A percentile compares a stretch with the other conserved stretches of the same genome.
Evolutionary conservation across 2,113 vertebrate species (phyloP).

Genomic region (Chaetodon auriga): DNA sequence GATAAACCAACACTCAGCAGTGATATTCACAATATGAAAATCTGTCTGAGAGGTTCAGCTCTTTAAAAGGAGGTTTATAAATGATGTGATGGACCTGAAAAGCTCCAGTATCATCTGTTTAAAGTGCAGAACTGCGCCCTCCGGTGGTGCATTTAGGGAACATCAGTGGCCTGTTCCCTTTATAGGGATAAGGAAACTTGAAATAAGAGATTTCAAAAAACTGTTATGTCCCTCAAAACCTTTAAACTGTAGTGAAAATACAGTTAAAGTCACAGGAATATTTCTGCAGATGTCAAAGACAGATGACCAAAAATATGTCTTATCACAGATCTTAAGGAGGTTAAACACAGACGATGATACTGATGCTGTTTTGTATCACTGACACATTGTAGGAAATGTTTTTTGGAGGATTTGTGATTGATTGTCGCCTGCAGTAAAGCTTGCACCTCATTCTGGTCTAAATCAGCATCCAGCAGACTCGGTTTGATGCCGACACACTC

Average conservation of each 20-base stretch:
- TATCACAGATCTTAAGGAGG: neutral
- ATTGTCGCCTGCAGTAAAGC: too few relatives aligned
- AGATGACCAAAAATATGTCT: neutral
- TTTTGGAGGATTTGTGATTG: too few relatives aligned
- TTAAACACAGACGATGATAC: neutral
- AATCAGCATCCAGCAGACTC: too few relatives aligned
- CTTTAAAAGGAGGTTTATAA: neutral
- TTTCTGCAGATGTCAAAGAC: neutral
- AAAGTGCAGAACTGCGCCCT: slow-evolving; percentile 21
- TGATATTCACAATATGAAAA: neutral
- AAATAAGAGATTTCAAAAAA: neutral
- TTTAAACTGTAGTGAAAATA: neutral
- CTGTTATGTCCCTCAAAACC: neutral
- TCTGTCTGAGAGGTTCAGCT: neutral
- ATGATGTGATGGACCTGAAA: neutral
- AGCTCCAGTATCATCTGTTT: neutral
- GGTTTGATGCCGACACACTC: too few relatives aligned
- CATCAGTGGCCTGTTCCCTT: neutral
- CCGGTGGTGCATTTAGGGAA: slow-evolving; percentile 29
- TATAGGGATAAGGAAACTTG: neutral
- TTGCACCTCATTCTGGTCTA: too few relatives aligned
- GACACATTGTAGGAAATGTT: neutral
- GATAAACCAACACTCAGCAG: neutral
- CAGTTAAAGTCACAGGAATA: neutral
- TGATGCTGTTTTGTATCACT: neutral